Evolutionary conservation across 2,888 invertebrate species (phyloP), one percentile per base, ranked within the genome.

Genomic region (Fragum whitleyi): DNA sequence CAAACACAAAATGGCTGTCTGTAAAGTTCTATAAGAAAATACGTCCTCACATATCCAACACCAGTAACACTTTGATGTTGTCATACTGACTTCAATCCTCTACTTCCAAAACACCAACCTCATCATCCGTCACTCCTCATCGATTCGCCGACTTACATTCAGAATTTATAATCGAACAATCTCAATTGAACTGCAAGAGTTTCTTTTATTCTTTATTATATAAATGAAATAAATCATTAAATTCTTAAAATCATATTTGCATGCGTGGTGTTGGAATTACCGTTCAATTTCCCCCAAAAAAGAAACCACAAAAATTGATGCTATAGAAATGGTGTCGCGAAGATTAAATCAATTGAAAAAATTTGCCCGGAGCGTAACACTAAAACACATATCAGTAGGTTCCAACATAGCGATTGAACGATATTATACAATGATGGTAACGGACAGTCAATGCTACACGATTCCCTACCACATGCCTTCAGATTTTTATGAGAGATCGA

Each of bases 401-500:
- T 42, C 65, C 65, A 42, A 19, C 42, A 42, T 16, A 39, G 65
- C 23, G 65, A 42, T 42, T 42, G 42, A 42, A 42, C 23, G 65
- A 65, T 32, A 61, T 61, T 61, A 65, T 65, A 26, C 65, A 65
- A 65, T 65, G 65, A 14, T 61, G 29, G 2, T 61, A 29, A 61
- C 61, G 61, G 29, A 19, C 39, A 39, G 42, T 69, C 71, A 65
- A 62, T 79, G 29, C 70, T 69, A 70, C 74, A 76, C 70, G 70
- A 74, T 71, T 73, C 59, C 28, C 61, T 39, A 71, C 32, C 68
- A 71, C 81, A 77, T 81, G 81, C 77, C 76, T 68, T 71, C 55
- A 51, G 79, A 77, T 53, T 74, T 71, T 51, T 39, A 29, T 29
- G 21, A 73, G 23, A 21, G 42, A 85, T 85, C 85, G 72, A 85